These are phyloP conservation scores for Petaurus breviceps DNA, from an alignment of 2,113 vertebrate species.

Conservation along the genomic window DNA sequence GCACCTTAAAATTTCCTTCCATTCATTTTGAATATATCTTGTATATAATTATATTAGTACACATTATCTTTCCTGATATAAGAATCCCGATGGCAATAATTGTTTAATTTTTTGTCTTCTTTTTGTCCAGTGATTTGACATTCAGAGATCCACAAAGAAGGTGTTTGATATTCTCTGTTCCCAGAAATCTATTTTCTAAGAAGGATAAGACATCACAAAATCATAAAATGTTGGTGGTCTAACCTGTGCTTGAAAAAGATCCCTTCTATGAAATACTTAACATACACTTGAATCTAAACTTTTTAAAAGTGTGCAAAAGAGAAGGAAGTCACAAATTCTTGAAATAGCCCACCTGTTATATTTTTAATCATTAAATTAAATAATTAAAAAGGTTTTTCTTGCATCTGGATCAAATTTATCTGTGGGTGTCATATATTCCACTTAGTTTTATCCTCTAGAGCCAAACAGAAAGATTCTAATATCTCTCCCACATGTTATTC, in stretches of 20 bases:
- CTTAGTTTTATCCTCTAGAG: not conserved
- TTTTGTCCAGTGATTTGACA: not conserved
- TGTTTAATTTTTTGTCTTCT: not conserved
- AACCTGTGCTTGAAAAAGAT: not conserved
- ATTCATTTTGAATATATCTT: not conserved
- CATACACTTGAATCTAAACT: not conserved
- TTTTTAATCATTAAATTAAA: not conserved
- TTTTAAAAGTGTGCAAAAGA: not conserved
- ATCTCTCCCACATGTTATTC: not conserved
- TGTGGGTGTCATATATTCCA: not conserved
- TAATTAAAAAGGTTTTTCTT: not conserved
- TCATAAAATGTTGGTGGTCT: not conserved
- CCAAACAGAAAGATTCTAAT: not conserved
- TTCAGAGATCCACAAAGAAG: not conserved
- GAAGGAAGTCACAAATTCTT: not conserved
- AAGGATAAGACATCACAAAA: not conserved
- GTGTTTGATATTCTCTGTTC: not conserved
- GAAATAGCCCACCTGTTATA: not conserved
- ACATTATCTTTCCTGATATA: not conserved
- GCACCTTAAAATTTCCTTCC: not conserved
- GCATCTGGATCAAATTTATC: not conserved
- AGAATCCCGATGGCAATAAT: not conserved
- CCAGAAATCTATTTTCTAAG: not conserved
- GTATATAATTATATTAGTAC: not conserved
- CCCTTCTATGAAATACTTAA: not conserved